phyloP scores from a whole-genome alignment of 2,888 invertebrate genomes.

The Anagyrus pseudococci region DNA sequence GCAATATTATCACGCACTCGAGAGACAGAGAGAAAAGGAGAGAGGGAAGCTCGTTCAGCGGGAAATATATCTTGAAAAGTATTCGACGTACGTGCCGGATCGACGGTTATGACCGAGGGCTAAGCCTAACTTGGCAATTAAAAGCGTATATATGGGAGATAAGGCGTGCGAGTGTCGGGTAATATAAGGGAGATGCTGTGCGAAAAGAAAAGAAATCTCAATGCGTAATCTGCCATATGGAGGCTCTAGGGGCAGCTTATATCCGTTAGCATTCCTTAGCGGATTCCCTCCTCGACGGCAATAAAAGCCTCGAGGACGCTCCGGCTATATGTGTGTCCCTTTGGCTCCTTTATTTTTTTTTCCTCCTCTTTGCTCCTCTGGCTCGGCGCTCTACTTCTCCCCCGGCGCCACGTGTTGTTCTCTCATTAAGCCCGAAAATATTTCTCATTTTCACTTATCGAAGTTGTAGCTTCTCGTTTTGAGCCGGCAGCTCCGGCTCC shows the following conservation, averaged over 20 bases:
- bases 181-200: background rate
- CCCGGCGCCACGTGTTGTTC: constrained; percentile 7
- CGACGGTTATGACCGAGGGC: background rate
- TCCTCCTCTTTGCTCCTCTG: too few relatives aligned
- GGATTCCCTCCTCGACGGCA: background rate
- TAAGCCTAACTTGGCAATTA: constrained; percentile 22
- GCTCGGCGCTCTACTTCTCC: too few relatives aligned
- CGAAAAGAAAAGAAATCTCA: constrained; percentile 23
- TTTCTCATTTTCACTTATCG: constrained; percentile 34
- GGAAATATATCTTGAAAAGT: too few relatives aligned
- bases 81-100: background rate
- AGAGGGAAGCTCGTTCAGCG: too few relatives aligned
- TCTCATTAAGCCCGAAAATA: constrained; percentile 30
- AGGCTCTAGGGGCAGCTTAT: background rate
- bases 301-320: too few relatives aligned
- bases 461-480: constrained; percentile 16
- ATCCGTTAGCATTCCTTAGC: background rate
- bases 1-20: too few relatives aligned
- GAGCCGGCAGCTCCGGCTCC: too few relatives aligned
- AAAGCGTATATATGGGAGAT: constrained; percentile 4
- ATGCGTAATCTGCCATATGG: constrained; percentile 19
- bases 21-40: background rate
- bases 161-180: too few relatives aligned
- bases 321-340: too few relatives aligned
- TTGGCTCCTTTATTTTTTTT: too few relatives aligned